Evolutionary conservation across 2,797 vertebrate genomes (phyloP).

Genomic region (Hemibagrus guttatus): DNA sequence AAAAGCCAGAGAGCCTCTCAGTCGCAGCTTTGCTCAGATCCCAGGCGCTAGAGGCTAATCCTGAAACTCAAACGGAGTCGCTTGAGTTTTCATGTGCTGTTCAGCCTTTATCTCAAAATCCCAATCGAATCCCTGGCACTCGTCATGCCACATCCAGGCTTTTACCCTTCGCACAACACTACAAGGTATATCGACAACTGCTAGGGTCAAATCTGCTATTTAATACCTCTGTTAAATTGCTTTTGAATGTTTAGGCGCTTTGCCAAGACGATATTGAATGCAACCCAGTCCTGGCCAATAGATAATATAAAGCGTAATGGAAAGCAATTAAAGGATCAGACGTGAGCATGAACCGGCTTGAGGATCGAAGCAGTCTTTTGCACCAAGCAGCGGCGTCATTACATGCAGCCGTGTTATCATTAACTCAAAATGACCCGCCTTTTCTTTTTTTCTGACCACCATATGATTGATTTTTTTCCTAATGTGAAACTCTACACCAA

Average conservation of each 20-base stretch:
- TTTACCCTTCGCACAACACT: slow-evolving; percentile 49
- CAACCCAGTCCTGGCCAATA: not conserved
- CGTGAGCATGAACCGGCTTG: not conserved
- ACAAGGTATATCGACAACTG: slow-evolving; percentile 19
- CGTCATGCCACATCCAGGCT: slow-evolving; percentile 30
- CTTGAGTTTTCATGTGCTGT: slow-evolving; percentile 27
- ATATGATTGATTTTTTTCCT: not conserved
- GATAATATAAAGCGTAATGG: not conserved
- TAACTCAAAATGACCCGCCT: not conserved
- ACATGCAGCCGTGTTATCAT: not conserved
- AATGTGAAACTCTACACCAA: not conserved
- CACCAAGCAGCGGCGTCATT: not conserved
- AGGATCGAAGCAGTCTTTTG: not conserved
- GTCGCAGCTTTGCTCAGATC: slow-evolving; percentile 61
- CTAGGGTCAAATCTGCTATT: slow-evolving; percentile 37
- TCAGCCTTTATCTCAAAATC: slow-evolving; percentile 59
- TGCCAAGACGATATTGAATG: slow-evolving; percentile 35
- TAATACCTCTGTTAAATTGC: slow-evolving; percentile 47
- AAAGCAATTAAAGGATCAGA: slow-evolving; percentile 20
- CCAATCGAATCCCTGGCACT: slow-evolving; percentile 15
- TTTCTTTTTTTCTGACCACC: not conserved
- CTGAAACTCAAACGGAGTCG: slow-evolving; percentile 3
- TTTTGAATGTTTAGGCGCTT: slow-evolving; percentile 40
- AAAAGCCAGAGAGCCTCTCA: slow-evolving; percentile 50
- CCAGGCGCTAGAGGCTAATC: slow-evolving; percentile 59